Percentiles rank a stretch among this genome's conserved stretches.
phyloP scores from a whole-genome alignment of 2,888 invertebrate species.

The Pollenia angustigena region DNA sequence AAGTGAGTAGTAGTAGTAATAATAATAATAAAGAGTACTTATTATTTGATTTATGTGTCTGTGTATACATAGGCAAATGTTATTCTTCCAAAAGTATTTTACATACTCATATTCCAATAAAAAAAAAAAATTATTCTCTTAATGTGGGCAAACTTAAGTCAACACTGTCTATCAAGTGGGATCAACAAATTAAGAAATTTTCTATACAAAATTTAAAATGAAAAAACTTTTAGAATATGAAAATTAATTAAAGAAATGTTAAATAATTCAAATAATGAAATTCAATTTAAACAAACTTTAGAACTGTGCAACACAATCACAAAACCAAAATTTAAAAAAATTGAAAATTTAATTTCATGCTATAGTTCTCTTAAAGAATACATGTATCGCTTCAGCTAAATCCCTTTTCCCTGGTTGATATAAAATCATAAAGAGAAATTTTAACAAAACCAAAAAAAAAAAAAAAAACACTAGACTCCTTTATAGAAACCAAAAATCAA shows the following conservation, averaged over 20 bases:
- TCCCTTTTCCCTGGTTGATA: no score
- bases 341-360: no score
- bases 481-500: background rate
- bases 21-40: conserved; percentile 83
- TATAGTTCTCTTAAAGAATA: no score
- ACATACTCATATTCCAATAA: conserved; percentile 34
- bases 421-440: background rate
- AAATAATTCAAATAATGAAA: background rate
- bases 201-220: background rate
- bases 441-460: no score
- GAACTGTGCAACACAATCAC: no score
- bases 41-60: conserved; percentile 84
- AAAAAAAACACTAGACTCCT: background rate
- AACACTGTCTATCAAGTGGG: conserved; percentile 58
- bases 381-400: background rate
- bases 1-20: conserved; percentile 7
- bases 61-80: conserved; percentile 79
- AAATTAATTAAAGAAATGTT: background rate
- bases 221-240: conserved; percentile 5
- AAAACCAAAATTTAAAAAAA: no score
- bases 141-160: conserved; percentile 32
- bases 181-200: conserved; percentile 55
- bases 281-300: no score
- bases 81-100: conserved; percentile 25
- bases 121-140: background rate